Percentiles rank a stretch among this genome's conserved stretches.
These are phyloP conservation scores for Drosophila lini DNA, from an alignment of 1,140 invertebrate species.

Conservation along the genomic window DNA sequence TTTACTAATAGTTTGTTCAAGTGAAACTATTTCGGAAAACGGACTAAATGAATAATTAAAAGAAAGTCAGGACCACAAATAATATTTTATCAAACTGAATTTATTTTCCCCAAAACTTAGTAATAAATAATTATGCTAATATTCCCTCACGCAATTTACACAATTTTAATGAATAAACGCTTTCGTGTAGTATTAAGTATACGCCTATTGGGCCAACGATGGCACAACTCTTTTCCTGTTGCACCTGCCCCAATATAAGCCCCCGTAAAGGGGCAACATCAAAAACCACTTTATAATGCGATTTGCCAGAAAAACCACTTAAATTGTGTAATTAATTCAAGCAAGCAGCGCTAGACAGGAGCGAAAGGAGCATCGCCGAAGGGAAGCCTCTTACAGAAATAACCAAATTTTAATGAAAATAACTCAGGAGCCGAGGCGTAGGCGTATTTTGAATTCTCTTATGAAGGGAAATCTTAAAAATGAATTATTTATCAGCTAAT, in stretches of 20 bases:
- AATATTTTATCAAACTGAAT: neutral
- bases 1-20: neutral
- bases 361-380: slow-evolving; percentile 2
- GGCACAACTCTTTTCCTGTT: slow-evolving; percentile 13
- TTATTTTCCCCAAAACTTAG: neutral
- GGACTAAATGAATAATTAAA: neutral
- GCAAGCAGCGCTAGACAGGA: slow-evolving; percentile 13
- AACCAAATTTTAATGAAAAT: slow-evolving; percentile 56
- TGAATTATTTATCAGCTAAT: neutral
- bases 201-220: neutral
- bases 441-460: slow-evolving; percentile 2
- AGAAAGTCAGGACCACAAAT: neutral
- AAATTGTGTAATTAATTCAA: slow-evolving; percentile 64
- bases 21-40: neutral
- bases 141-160: slow-evolving; percentile 10
- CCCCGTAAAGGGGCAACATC: slow-evolving; percentile 30
- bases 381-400: slow-evolving; percentile 13
- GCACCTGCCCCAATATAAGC: slow-evolving; percentile 23
- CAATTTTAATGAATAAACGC: slow-evolving; percentile 30
- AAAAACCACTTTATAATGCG: slow-evolving; percentile 58
- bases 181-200: slow-evolving; percentile 20
- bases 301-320: slow-evolving; percentile 54
- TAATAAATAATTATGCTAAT: slow-evolving; percentile 33
- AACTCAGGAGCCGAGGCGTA: slow-evolving; percentile 23
- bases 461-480: slow-evolving; percentile 12